phyloP scores from a whole-genome alignment of 2,797 vertebrate genomes.

The Falco rusticolus region DNA sequence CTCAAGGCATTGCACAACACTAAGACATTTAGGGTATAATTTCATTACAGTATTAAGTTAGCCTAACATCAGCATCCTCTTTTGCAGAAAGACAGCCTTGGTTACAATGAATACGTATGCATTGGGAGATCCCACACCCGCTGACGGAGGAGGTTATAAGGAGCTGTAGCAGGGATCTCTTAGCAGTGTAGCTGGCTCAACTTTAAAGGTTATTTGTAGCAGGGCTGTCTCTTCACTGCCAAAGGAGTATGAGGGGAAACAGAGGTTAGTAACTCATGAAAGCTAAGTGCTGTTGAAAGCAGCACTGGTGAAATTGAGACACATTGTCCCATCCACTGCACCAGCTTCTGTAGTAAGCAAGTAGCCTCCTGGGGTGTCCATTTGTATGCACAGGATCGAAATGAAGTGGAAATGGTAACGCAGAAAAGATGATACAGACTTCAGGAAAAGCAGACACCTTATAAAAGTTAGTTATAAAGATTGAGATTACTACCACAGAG shows the following conservation, averaged over 20 bases:
- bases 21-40: background rate
- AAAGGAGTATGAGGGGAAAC: background rate
- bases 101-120: background rate
- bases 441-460: background rate
- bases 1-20: background rate
- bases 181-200: background rate
- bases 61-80: background rate
- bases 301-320: fast-evolving
- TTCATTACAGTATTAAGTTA: background rate
- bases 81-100: background rate
- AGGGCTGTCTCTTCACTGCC: no score
- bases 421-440: background rate
- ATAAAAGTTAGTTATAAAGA: background rate
- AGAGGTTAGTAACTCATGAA: background rate
- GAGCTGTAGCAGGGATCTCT: background rate
- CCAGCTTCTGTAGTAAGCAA: background rate
- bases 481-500: background rate
- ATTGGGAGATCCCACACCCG: background rate
- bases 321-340: fast-evolving
- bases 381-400: fast-evolving
- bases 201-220: background rate
- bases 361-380: background rate
- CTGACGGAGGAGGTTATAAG: background rate
- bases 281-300: background rate
- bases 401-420: fast-evolving